phyloP scores from a whole-genome alignment of 2,113 vertebrate species.

The Dicentrarchus labrax region DNA sequence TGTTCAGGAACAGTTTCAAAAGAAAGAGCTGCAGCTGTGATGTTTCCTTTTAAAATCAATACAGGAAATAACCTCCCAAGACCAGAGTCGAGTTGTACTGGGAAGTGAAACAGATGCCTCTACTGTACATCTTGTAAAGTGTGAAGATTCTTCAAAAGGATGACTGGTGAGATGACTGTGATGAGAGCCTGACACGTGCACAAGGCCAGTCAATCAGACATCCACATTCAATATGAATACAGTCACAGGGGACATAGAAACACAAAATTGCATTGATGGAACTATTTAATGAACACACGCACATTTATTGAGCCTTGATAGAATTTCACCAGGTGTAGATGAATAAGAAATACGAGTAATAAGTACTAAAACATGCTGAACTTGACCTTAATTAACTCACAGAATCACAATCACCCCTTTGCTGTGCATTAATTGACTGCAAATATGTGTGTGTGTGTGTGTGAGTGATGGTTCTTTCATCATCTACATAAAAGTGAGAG shows the following conservation, averaged over 20 bases:
- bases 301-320: neutral
- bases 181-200: conserved; percentile 31
- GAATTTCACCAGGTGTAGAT: neutral
- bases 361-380: neutral
- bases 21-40: conserved; percentile 64
- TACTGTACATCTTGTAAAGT: conserved; percentile 23
- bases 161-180: conserved; percentile 24
- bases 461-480: conserved; percentile 27
- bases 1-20: conserved; percentile 60
- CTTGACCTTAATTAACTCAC: conserved; percentile 28
- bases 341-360: conserved; percentile 6
- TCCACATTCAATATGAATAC: conserved; percentile 8
- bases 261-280: neutral
- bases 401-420: neutral
- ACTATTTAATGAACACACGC: neutral
- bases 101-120: conserved; percentile 39
- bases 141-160: conserved; percentile 50
- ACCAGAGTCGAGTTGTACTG: neutral
- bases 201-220: conserved; percentile 10
- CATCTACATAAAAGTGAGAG: conserved; percentile 62
- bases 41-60: conserved; percentile 53
- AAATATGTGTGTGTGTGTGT: conserved; percentile 2
- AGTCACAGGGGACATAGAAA: neutral
- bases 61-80: conserved; percentile 41
- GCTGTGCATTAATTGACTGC: conserved; percentile 4